phyloP scores from a whole-genome alignment of 23 tunicate species.

The Ciona savignyi region DNA sequence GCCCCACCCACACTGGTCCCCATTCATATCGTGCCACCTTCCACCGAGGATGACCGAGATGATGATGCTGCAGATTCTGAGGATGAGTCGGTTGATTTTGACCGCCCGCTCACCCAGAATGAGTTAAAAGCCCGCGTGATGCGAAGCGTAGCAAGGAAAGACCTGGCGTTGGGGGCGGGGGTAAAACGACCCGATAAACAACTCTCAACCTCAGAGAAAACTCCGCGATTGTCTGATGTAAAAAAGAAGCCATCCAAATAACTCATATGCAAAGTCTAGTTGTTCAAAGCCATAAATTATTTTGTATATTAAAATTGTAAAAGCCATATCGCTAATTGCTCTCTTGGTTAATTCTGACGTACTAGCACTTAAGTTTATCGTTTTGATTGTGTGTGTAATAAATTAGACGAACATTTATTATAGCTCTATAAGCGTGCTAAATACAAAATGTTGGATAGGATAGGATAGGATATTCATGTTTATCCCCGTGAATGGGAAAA shows the following conservation, averaged over 20 bases:
- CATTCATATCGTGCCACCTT: conserved; percentile 70
- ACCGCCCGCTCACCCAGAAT: conserved; percentile 66
- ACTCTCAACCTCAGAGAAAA: conserved; percentile 41
- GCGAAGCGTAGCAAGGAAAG: conserved; percentile 58
- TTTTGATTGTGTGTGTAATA: no score
- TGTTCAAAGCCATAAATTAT: no score
- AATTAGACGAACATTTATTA: no score
- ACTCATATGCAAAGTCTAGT: no score
- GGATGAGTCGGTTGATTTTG: conserved; percentile 76
- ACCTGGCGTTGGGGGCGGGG: conserved; percentile 14
- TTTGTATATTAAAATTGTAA: no score
- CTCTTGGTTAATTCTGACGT: no score
- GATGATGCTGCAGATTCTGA: conserved; percentile 68
- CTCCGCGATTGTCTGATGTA: conserved; percentile 31
- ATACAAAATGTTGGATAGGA: no score
- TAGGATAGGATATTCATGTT: no score
- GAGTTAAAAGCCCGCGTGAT: conserved; percentile 63
- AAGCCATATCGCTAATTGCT: no score
- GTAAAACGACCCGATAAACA: conserved; percentile 46
- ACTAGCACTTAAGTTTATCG: no score
- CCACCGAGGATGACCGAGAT: conserved; percentile 75
- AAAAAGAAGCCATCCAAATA: conserved; percentile 19
- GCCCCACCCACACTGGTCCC: conserved; percentile 55
- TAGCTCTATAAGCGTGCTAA: no score
- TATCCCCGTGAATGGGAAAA: no score